These are phyloP conservation scores for Neosilurus hyrtlii DNA, from an alignment of 2,797 vertebrate genomes.

Conservation along the genomic window DNA sequence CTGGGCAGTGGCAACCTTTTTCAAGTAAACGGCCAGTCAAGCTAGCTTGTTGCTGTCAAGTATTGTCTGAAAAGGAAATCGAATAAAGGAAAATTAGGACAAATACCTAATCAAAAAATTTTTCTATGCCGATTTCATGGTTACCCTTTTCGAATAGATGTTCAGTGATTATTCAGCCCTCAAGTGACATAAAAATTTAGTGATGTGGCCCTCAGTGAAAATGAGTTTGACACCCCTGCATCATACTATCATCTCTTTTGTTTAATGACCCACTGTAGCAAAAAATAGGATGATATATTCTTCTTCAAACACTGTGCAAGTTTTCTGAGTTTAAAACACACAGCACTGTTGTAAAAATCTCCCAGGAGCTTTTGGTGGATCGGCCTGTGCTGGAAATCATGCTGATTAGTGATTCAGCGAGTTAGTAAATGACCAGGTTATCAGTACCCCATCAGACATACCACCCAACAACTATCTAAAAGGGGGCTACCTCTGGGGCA, in stretches of 20 bases:
- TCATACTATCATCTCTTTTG: slow-evolving; percentile 6
- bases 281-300: slow-evolving; percentile 3
- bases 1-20: no score
- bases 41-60: no score
- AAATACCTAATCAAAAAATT: no score
- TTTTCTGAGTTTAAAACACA: slow-evolving; percentile 16
- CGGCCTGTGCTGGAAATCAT: slow-evolving; percentile 40
- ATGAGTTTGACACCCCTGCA: no score
- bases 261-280: slow-evolving; percentile 15
- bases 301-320: slow-evolving; percentile 6
- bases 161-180: no score
- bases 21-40: no score
- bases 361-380: slow-evolving; percentile 23
- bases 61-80: no score
- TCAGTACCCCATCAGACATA: slow-evolving; percentile 55
- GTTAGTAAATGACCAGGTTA: slow-evolving; percentile 62
- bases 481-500: slow-evolving; percentile 76
- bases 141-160: no score
- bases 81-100: no score
- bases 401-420: slow-evolving; percentile 65
- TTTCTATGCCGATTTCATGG: no score
- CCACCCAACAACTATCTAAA: slow-evolving; percentile 62
- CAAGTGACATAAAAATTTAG: no score
- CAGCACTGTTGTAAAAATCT: neutral
- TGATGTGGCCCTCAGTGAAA: no score